These are phyloP conservation scores for Danio rerio DNA, from an alignment of 2,113 vertebrate genomes.

Conservation along the genomic window DNA sequence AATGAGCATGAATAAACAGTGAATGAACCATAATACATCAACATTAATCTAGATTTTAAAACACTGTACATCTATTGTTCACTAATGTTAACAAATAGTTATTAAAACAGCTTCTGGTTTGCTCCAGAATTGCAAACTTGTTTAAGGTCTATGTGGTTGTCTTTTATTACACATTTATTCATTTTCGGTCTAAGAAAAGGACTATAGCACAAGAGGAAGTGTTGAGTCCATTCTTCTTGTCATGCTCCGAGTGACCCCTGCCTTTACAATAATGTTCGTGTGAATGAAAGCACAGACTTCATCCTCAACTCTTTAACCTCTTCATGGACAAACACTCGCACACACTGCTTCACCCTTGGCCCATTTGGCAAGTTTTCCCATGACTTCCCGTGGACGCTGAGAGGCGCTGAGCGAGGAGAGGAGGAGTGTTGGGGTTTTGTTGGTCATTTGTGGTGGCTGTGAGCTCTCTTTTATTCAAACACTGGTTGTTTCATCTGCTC, in stretches of 20 bases:
- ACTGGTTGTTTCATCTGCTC: constrained; percentile 28
- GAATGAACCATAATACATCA: background rate
- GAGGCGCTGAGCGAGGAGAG: background rate
- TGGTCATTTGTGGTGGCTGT: constrained; percentile 31
- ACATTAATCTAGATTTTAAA: background rate
- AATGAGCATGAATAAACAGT: background rate
- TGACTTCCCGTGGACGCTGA: constrained; percentile 11
- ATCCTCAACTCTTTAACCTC: background rate
- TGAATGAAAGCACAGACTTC: constrained; percentile 16
- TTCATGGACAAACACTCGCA: background rate
- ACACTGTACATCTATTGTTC: background rate
- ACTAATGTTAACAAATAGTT: background rate
- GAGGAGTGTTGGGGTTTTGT: constrained; percentile 1
- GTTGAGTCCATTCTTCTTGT: constrained; percentile 14
- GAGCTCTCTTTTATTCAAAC: constrained; percentile 35
- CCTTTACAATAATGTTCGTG: background rate
- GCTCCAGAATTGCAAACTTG: background rate
- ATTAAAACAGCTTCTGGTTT: background rate
- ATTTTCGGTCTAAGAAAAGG: background rate
- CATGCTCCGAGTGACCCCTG: background rate
- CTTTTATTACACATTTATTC: constrained; percentile 13
- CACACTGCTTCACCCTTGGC: constrained; percentile 25
- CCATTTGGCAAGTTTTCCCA: constrained; percentile 38
- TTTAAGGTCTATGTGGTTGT: background rate
- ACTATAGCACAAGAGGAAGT: background rate